Conservation (phyloP, 2,888 invertebrate genomes). For the Ellobium chinense region DNA sequence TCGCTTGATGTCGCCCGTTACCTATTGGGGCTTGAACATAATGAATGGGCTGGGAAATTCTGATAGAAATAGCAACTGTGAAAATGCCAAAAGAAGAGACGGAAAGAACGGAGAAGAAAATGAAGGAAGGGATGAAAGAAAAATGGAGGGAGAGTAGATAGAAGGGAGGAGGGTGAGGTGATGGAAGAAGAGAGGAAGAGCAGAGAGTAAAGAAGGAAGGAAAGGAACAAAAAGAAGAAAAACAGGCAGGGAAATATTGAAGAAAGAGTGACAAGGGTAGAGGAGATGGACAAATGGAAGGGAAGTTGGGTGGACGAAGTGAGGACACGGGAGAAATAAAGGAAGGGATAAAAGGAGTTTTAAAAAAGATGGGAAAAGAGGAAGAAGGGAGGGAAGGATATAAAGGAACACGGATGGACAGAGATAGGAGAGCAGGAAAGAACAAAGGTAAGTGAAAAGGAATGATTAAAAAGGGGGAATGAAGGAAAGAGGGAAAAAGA, state of each 20-base stretch:
- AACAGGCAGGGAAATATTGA: not conserved
- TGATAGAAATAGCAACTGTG: not conserved
- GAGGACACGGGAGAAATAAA: not conserved
- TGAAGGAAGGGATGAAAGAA: not conserved
- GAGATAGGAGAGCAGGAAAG: constrained; percentile 2
- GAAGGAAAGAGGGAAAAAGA: not conserved
- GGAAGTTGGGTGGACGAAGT: not conserved
- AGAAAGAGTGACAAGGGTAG: not conserved
- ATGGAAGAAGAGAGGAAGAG: not conserved
- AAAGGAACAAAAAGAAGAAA: not conserved
- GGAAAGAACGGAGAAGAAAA: not conserved
- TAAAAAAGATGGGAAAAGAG: not conserved
- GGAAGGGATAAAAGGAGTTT: constrained; percentile 3
- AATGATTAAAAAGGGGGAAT: not conserved
- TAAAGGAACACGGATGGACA: not conserved
- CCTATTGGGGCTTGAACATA: not conserved
- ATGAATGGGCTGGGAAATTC: too few species aligned
- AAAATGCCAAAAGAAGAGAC: not conserved
- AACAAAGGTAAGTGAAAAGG: too few species aligned
- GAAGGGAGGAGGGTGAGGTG: not conserved
- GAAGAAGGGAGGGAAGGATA: constrained; percentile 4
- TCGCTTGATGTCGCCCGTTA: not conserved
- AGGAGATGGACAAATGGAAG: not conserved
- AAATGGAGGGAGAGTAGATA: not conserved
- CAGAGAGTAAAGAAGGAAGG: not conserved